Conservation (phyloP, 2,797 vertebrate species). For the Sebastes alutus region DNA sequence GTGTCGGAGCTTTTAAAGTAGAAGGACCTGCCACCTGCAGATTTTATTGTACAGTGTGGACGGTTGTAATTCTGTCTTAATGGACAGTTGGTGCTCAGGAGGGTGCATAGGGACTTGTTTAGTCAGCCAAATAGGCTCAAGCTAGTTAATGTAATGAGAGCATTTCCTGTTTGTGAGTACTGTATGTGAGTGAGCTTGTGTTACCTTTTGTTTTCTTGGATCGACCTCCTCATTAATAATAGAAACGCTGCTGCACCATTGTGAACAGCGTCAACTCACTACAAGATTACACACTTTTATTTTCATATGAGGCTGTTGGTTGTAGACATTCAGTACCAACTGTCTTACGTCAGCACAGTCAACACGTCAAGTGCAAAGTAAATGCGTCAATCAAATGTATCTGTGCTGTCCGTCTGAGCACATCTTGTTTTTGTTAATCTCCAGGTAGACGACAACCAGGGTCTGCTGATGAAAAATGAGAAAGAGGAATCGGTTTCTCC, state of each 20-base stretch:
- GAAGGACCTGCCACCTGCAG: neutral
- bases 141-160: conserved; percentile 27
- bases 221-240: conserved; percentile 73
- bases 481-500: conserved; percentile 53
- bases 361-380: neutral
- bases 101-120: conserved; percentile 12
- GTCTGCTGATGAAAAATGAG: conserved; percentile 79
- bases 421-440: conserved; percentile 13
- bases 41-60: conserved; percentile 12
- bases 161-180: neutral
- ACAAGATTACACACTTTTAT: neutral
- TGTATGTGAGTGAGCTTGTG: conserved; percentile 51
- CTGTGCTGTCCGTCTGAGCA: neutral
- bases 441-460: conserved; percentile 85
- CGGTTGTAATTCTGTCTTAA: conserved; percentile 1
- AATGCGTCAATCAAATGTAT: neutral
- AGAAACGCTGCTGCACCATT: conserved; percentile 40
- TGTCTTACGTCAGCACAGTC: neutral
- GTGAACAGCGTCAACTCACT: conserved; percentile 11
- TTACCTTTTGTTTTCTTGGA: conserved; percentile 58
- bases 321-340: neutral
- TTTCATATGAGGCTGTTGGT: neutral
- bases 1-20: neutral
- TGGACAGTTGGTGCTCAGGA: neutral
- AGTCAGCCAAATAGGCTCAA: neutral